These are phyloP conservation scores for Misgurnus mizolepis DNA, from an alignment of 2,113 vertebrate species.

Conservation along the genomic window DNA sequence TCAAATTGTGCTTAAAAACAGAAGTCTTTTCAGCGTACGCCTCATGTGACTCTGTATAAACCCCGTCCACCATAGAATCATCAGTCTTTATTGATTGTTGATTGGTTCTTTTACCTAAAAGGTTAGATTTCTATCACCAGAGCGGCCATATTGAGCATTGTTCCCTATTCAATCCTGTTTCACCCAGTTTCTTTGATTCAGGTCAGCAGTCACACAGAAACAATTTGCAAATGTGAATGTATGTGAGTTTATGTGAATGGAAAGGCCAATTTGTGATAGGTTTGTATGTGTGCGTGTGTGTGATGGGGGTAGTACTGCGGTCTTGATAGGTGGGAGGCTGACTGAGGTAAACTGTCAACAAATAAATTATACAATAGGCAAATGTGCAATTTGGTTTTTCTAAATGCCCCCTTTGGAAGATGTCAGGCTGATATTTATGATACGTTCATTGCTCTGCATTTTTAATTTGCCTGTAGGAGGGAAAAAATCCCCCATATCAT, in stretches of 20 bases:
- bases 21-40: no score
- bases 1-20: no score
- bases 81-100: no score
- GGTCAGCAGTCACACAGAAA: no score
- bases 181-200: no score
- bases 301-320: neutral
- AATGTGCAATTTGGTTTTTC: conserved; percentile 43
- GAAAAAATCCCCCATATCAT: conserved; percentile 22
- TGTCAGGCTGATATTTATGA: conserved; percentile 51
- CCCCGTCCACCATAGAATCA: neutral
- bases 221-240: no score
- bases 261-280: no score
- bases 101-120: no score
- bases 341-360: conserved; percentile 25
- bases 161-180: no score
- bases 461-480: conserved; percentile 50
- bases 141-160: no score
- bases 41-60: no score
- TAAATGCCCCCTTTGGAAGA: conserved; percentile 47
- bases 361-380: conserved; percentile 37
- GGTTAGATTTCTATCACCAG: no score
- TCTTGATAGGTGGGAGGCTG: neutral
- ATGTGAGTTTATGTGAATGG: neutral
- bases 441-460: conserved; percentile 47
- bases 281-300: conserved; percentile 12